Conservation (phyloP, 2,113 vertebrate genomes). For the Sphyrna mokarran region DNA sequence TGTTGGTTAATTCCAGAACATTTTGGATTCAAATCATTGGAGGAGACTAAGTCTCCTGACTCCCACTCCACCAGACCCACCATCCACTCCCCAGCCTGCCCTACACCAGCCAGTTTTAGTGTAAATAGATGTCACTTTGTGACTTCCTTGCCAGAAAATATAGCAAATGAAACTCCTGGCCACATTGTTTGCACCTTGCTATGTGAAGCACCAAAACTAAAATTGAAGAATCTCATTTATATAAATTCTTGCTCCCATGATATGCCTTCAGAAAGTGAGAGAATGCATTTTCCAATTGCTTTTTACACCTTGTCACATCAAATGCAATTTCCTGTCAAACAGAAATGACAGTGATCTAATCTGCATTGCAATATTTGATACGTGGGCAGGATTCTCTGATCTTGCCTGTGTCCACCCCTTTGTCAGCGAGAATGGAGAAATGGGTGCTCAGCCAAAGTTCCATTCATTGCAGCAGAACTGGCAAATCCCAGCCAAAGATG, state of each 20-base stretch:
- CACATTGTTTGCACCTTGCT: background rate
- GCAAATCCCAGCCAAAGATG: no score
- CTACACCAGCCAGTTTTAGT: background rate
- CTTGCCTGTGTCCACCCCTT: no score
- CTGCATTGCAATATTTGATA: background rate
- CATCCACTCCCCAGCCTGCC: no score
- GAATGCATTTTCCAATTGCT: background rate
- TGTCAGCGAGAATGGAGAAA: no score
- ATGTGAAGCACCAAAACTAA: background rate
- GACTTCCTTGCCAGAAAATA: constrained; percentile 22
- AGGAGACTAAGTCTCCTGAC: background rate
- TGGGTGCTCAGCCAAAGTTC: no score
- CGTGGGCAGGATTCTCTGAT: no score
- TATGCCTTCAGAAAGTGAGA: background rate
- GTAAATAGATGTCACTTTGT: background rate
- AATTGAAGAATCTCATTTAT: background rate
- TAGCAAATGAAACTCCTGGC: background rate
- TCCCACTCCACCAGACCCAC: background rate
- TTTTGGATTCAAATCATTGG: background rate
- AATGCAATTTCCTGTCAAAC: background rate
- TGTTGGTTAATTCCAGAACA: background rate
- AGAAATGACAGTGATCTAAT: background rate
- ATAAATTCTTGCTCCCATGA: background rate
- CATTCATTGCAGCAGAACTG: no score
- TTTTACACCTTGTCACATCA: background rate